These are phyloP conservation scores for Adelosebastes latens DNA, from an alignment of 2,797 vertebrate genomes.

Conservation along the genomic window DNA sequence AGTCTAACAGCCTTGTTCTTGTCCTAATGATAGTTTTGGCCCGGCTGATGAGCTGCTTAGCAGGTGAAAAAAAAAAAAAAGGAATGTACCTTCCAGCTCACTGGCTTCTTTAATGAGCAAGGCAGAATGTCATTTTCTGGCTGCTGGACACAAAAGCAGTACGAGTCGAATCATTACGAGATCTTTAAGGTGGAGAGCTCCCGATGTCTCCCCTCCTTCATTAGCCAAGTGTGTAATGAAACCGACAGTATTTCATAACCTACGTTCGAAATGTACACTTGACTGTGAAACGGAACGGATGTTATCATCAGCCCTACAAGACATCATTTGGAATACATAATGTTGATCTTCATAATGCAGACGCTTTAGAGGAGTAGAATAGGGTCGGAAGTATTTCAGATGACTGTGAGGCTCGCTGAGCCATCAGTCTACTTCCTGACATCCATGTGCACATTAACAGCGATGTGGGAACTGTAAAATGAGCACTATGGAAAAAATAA, in stretches of 20 bases:
- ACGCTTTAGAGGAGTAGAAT: not conserved
- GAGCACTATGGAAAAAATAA: not conserved
- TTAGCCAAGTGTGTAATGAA: conserved; percentile 51
- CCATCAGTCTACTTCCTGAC: not conserved
- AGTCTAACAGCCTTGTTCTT: conserved; percentile 40
- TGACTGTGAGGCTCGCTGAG: not conserved
- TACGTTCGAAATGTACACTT: not conserved
- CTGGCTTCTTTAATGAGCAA: conserved; percentile 70
- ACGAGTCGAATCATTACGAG: conserved; percentile 52
- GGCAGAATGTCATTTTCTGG: conserved; percentile 70
- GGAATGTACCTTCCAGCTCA: conserved; percentile 62
- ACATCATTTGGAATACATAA: not conserved
- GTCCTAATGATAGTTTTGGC: conserved; percentile 62
- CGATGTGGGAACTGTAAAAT: not conserved
- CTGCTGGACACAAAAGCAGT: conserved; percentile 65
- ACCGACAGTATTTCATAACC: conserved; percentile 17
- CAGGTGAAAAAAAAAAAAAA: conserved; percentile 37
- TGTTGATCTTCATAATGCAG: conserved; percentile 1
- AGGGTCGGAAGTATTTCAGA: not conserved
- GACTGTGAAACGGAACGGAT: not conserved
- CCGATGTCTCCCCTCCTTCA: conserved; percentile 27
- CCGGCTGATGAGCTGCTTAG: conserved; percentile 63
- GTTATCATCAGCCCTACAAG: not conserved
- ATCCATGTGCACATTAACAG: not conserved
- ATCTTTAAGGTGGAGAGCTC: conserved; percentile 59